These are phyloP conservation scores for Microcebus griseorufus DNA, from an alignment of 2,113 vertebrate species.

Conservation along the genomic window DNA sequence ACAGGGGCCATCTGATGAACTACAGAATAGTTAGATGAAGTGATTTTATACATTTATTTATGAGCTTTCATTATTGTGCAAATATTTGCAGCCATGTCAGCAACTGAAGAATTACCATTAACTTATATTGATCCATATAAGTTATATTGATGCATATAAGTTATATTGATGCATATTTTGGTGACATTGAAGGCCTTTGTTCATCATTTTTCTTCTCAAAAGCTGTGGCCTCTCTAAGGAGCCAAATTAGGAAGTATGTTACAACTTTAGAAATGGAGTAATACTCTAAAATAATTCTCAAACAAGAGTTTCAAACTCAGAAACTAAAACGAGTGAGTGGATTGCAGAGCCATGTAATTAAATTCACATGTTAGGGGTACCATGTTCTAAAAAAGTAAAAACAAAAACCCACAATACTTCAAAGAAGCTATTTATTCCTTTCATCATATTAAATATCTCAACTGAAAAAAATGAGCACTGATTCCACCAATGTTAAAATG, in stretches of 20 bases:
- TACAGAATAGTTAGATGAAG: background rate
- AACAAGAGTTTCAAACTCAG: background rate
- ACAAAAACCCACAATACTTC: background rate
- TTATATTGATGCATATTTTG: background rate
- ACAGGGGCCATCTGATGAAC: background rate
- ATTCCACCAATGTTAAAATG: constrained; percentile 19
- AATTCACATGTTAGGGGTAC: background rate
- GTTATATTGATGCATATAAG: too few species aligned
- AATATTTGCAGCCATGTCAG: background rate
- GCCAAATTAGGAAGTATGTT: background rate
- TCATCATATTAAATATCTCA: background rate
- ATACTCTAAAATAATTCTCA: background rate
- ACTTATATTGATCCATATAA: background rate
- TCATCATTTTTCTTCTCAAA: background rate
- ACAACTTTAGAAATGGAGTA: background rate
- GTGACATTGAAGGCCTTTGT: background rate
- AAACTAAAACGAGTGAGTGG: background rate
- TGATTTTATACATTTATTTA: background rate
- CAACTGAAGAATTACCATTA: background rate
- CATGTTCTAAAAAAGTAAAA: background rate
- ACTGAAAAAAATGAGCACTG: background rate
- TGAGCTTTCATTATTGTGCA: background rate
- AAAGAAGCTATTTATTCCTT: background rate
- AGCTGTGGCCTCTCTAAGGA: background rate
- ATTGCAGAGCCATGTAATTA: background rate